These are phyloP conservation scores for Neosilurus mollespiculum DNA, from an alignment of 2,797 vertebrate species.

Conservation along the genomic window DNA sequence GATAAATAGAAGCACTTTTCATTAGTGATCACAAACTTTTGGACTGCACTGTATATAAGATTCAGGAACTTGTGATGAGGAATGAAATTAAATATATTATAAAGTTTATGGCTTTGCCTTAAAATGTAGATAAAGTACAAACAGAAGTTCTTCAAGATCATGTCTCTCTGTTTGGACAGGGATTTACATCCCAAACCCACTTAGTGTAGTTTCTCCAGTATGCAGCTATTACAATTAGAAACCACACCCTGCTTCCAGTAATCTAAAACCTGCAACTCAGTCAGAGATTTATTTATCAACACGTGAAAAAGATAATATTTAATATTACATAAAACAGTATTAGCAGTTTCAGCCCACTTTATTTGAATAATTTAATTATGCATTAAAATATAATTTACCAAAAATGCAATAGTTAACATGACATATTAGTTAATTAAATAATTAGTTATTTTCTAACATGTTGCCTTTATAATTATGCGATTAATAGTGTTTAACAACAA, in stretches of 20 bases:
- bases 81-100: too few relatives aligned
- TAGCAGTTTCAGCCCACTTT: background rate
- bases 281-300: background rate
- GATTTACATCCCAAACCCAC: background rate
- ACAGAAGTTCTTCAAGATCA: background rate
- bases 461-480: background rate
- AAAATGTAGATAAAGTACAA: too few relatives aligned
- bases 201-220: background rate
- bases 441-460: background rate
- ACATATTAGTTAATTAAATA: background rate
- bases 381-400: background rate
- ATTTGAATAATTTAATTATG: background rate
- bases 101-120: too few relatives aligned
- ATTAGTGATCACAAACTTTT: too few relatives aligned
- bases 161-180: background rate
- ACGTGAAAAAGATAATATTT: background rate
- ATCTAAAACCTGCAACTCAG: background rate
- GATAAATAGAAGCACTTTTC: too few relatives aligned
- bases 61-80: too few relatives aligned
- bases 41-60: too few relatives aligned
- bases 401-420: background rate
- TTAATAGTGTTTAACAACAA: background rate
- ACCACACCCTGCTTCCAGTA: background rate
- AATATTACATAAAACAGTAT: background rate
- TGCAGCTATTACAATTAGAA: background rate